Evolutionary conservation across 2,888 invertebrate genomes (phyloP), one percentile per base, ranked within the genome.

Genomic region (Spatulosminthurus flaviceps): DNA sequence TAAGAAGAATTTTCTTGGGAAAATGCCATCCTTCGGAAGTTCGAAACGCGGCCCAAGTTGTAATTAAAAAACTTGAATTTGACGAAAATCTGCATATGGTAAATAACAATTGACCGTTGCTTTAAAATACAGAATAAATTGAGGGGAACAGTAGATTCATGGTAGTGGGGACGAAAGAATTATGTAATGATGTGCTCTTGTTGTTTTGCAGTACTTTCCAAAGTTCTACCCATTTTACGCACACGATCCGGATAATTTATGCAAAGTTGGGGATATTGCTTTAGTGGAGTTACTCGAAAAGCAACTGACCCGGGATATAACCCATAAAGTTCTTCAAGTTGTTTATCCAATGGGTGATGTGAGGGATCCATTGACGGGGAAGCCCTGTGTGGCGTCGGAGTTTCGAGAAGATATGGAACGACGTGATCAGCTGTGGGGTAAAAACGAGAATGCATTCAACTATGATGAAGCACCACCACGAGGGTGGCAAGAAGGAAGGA

Each of bases 341-440:
- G 90, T 96, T 21, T 94, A 93, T 88, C 93, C 93, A 0, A 88
- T 93, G 85, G 96, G 96, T 84, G 94, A 96, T 88, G 89, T 95
- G 74, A 93, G 92, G n/a, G 95, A 95, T 88, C 96, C 96, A 0
- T 89, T 96, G 28, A 93, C 93, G 66, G 93, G 93, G 21, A 94
- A 94, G 87, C 93, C 93, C 88, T 92, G 93, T 61, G 92, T 93
- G 0, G 92, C 90, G 74, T 91, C 91, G 81, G 89, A 90, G 86
- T 95, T 93, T 86, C 91, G 90, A 88, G 90, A 86, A 22, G 84
- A 83, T 7, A 81, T 82, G 71, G 83, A 84, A 19, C 72, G 43
- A 67, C 81, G 75, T 21, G 84, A 70, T 42, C 51, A 77, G 61
- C 67, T 85, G 0, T 85, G 84, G 84, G 85, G 85, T 43, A 82